Evolutionary conservation across 2,888 invertebrate species (phyloP), one percentile per base, ranked within the genome.

Genomic region (Lysandra bellargus): DNA sequence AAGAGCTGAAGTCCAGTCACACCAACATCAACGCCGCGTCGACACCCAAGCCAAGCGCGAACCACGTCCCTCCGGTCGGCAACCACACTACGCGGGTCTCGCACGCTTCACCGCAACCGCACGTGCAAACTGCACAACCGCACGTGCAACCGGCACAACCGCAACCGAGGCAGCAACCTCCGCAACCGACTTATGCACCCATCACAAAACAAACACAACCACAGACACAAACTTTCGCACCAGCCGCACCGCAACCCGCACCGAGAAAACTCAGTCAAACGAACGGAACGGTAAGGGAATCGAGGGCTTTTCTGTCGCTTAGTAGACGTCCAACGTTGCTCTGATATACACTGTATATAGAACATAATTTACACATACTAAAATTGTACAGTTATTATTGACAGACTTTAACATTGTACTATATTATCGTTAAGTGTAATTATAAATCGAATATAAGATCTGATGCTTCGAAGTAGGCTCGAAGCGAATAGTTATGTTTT

Each of bases 181-280:
- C 60, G 30, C 82, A 85, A 84, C 82, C 84, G 86, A 83, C 84
- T 84, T 76, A 53, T 33, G 57, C 76, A 76, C 76, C 76, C 6
- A 76, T 76, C 49, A 53, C 33, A 76, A 76, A 78, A 30, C 81
- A 74, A 81, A 79, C 79, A 80, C 77, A 88, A 75, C 80, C 81
- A 73, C 82, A 81, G 80, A 79, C 82, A 60, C 83, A 83, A 81
- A 80, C 81, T 53, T 78, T 80, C 76, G 79, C 82, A 80, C 80
- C 81, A 33, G 82, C 80, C 75, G 87, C 91, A 81, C 95, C 94
- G 81, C 93, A 93, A 86, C 95, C 95, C 5, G 95, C 95, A 81
- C 95, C 95, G 75, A 87, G 94, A 83, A 90, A 90, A 87, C 88
- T 95, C 83, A 94, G 94, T 85, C 92, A 92, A 90, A 85, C 90